Evolutionary conservation across 2,113 vertebrate species (phyloP), one percentile per base, ranked within the genome.

Genomic region (Trichomycterus rosablanca): DNA sequence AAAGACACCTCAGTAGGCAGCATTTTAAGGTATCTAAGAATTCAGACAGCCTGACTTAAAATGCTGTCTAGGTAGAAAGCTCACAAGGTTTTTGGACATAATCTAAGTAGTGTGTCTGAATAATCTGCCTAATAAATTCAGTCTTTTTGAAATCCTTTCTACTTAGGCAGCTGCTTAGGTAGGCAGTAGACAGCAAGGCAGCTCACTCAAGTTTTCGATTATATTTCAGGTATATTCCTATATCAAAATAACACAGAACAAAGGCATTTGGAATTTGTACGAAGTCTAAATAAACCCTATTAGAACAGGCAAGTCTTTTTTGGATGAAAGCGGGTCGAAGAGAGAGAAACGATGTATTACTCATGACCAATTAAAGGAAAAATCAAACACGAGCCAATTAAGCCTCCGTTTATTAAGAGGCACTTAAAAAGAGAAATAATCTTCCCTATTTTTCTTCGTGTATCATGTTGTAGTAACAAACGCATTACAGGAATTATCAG

Each of bases 401-500:
- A 74, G 59, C 60, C 66, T 67, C 57, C 57, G 73, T 70, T 69
- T 74, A 83, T 83, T 78, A 83, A 74, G 46, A 69, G 68, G 59
- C 66, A 72, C 76, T 77, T 79, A 74, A 74, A 73, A 73, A 66
- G 68, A 74, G 63, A 75, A 79, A 78, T 75, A 66, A 71, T 72
- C 67, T 66, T 7, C 57, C 63, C 67, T 73, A 59, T 65, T 72
- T 67, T 51, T 66, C 64, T 62, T 63, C 66, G 63, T 73, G 73
- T 83, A 69, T 78, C 63, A 24, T 80, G 63, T 71, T 79, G 80
- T 83, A 83, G 71, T 75, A 83, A 83, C 80, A 83, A 84, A 87
- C 72, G 71, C 77, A 84, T 80, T 80, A 77, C 83, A 80, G 80
- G 71, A 76, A 76, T 88, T 80, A 82, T 80, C 79, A 82, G 81